phyloP scores from a whole-genome alignment of 2,888 invertebrate species.

The Saturnia japonica region DNA sequence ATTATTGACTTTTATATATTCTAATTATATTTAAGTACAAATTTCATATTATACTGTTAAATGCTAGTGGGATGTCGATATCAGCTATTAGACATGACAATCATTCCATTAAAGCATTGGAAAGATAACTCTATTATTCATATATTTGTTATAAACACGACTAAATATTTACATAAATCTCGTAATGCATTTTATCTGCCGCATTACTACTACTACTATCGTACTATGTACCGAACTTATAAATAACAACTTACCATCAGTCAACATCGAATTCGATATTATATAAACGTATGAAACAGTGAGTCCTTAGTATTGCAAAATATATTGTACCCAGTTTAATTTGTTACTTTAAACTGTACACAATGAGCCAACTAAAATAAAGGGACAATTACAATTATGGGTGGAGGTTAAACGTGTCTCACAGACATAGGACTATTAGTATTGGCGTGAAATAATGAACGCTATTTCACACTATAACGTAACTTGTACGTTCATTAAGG shows the following conservation, averaged over 20 bases:
- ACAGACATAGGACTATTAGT: slow-evolving; percentile 63
- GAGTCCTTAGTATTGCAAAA: background rate
- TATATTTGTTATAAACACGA: background rate
- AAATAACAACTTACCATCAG: too few relatives aligned
- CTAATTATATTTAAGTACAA: background rate
- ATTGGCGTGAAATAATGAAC: slow-evolving; percentile 73
- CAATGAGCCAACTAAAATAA: slow-evolving; percentile 28
- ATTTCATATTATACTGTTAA: background rate
- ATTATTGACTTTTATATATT: background rate
- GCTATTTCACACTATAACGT: slow-evolving; percentile 70
- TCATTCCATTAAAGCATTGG: background rate
- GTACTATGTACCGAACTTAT: too few relatives aligned
- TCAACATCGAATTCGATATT: background rate
- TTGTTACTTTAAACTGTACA: background rate
- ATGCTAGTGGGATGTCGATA: background rate
- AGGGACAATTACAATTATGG: slow-evolving; percentile 38
- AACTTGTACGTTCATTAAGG: slow-evolving; percentile 76
- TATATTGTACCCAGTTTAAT: background rate
- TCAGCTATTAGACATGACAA: background rate
- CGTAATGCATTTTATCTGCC: background rate
- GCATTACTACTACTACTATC: too few relatives aligned
- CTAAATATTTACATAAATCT: background rate
- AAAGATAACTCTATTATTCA: background rate
- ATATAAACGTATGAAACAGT: background rate
- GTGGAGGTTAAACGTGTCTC: slow-evolving; percentile 43